Evolutionary conservation across 2,797 vertebrate species (phyloP).

Genomic region (Menidia menidia): DNA sequence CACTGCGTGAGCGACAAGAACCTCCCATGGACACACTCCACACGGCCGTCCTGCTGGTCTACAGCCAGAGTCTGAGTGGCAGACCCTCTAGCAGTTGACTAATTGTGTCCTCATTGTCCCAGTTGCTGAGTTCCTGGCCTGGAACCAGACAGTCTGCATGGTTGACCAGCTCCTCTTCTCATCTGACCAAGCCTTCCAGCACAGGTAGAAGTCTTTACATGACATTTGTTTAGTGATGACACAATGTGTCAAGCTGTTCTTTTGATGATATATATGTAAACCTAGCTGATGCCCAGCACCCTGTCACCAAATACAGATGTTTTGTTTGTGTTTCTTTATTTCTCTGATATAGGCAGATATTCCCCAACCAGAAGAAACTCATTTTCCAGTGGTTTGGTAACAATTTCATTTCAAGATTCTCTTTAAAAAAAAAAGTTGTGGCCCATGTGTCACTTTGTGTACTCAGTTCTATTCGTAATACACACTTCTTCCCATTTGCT

Average conservation of each 20-base stretch:
- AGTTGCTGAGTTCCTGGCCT: constrained; percentile 41
- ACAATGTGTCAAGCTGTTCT: background rate
- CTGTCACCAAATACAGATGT: background rate
- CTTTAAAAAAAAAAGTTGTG: background rate
- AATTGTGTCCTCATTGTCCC: background rate
- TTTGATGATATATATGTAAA: background rate
- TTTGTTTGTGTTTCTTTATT: background rate
- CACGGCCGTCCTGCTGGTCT: no score
- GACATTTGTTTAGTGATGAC: background rate
- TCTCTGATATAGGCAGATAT: constrained; percentile 41
- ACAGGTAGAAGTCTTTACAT: constrained; percentile 32
- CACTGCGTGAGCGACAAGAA: no score
- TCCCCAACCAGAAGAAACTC: constrained; percentile 25
- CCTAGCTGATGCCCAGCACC: background rate
- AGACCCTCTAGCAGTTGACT: background rate
- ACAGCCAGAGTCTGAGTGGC: no score
- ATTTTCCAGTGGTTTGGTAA: constrained; percentile 32
- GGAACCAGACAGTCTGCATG: constrained; percentile 12
- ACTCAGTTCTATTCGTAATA: no score
- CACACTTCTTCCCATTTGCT: constrained; percentile 8
- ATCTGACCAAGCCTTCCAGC: constrained; percentile 39
- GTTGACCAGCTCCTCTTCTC: constrained; percentile 25
- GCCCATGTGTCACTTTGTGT: background rate
- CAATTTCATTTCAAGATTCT: background rate
- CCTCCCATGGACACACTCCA: no score